Conservation (phyloP, 2,888 invertebrate genomes). For the Lasioglossum pauxillum region DNA sequence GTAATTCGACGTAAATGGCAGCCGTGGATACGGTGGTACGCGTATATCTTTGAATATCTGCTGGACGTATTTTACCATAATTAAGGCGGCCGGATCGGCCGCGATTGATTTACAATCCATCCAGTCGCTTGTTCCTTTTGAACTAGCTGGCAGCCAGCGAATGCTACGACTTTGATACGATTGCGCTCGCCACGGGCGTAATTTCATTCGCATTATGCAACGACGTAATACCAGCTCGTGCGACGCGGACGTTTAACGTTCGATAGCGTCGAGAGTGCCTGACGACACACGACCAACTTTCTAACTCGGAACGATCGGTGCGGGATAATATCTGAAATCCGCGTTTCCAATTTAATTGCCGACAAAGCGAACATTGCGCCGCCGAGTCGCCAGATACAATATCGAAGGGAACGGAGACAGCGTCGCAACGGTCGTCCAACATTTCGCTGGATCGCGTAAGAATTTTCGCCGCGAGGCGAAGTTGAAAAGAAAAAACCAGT, state of each 20-base stretch:
- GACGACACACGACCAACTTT: conserved; percentile 15
- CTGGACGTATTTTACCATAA: conserved; percentile 37
- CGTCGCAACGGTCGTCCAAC: neutral
- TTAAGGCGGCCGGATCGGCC: conserved; percentile 47
- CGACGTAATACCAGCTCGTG: conserved; percentile 31
- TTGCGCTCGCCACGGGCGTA: conserved; percentile 22
- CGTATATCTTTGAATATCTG: conserved; percentile 17
- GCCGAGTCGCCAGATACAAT: conserved; percentile 19
- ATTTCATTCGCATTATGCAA: conserved; percentile 37
- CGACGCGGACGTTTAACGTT: conserved; percentile 38
- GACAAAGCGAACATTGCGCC: neutral
- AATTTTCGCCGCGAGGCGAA: conserved; percentile 13
- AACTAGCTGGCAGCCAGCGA: neutral
- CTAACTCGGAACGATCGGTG: conserved; percentile 8
- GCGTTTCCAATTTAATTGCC: conserved; percentile 42
- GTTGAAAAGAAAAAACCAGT: neutral
- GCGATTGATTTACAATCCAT: conserved; percentile 49
- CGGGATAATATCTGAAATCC: conserved; percentile 20
- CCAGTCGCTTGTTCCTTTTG: conserved; percentile 9
- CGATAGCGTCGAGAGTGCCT: conserved; percentile 2
- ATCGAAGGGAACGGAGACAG: neutral
- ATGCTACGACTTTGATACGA: conserved; percentile 34
- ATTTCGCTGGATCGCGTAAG: conserved; percentile 21
- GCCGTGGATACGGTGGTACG: neutral
- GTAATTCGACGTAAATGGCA: conserved; percentile 57